Base-by-base conservation (phyloP, 2,113 vertebrate genomes). In the Etheostoma cragini region DNA sequence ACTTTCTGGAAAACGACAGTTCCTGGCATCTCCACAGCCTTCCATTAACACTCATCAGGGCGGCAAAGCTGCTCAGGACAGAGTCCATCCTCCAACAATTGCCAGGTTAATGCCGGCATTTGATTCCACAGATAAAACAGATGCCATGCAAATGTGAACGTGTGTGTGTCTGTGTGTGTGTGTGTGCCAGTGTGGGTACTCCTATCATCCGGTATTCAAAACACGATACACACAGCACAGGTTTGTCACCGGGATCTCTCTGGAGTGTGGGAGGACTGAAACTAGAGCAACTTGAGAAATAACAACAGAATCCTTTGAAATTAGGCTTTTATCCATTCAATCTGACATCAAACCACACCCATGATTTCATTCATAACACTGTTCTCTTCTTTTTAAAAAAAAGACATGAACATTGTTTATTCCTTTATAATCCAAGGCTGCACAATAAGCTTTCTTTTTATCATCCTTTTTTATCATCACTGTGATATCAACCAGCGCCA, bases 1-100 rank as follows among this genome's bases (percentile, higher is more conserved):
- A 88, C 84, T 76, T 82, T 58, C 84, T 81, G 73, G 83, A 82
- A 85, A 91, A 82, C 13, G 71, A 75, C 74, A 78, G 45, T 21
- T 71, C 24, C 54, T 53, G 72, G 58, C 62, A 67, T 70, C 53
- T 72, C 80, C 78, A 87, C 42, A 67, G 69, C 64, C 22, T 73
- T 56, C 64, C 65, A 78, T 82, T 90, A 83, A 56, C 57, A 63
- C 56, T 71, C 62, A 63, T 76, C 69, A 47, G 74, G 38, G 57
- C 47, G 72, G 66, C 67, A 84, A 78, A 81, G 49, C 79, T 52
- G 69, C 76, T 0, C 26, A 73, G 58, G 74, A 76, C 53, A 76
- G 57, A 67, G 56, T 84, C 71, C 66, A 79, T 71, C 57, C 70
- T 77, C 64, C 53, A 57, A 30, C 47, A 73, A 54, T 75, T 26